phyloP scores from a whole-genome alignment of 2,888 invertebrate genomes.

The Acanthosepion lycidas region DNA sequence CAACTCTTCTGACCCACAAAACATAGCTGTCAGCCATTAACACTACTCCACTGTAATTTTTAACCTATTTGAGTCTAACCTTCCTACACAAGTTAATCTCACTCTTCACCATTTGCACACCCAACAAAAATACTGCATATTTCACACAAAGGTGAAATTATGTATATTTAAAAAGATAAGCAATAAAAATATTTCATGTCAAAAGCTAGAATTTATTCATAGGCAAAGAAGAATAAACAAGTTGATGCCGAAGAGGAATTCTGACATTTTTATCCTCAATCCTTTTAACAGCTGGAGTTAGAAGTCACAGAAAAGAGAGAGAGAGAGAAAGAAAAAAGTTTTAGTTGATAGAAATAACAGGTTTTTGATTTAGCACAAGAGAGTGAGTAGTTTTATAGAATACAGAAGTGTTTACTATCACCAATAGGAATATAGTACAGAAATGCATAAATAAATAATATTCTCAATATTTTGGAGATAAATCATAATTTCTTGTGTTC shows the following conservation, averaged over 20 bases:
- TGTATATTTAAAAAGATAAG: not conserved
- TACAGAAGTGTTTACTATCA: too few relatives aligned
- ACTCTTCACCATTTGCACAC: not conserved
- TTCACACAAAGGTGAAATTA: not conserved
- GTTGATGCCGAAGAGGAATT: not conserved
- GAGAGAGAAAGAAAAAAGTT: not conserved
- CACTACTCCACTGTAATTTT: not conserved
- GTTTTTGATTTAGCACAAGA: not conserved
- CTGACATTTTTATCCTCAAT: not conserved
- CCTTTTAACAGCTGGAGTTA: not conserved
- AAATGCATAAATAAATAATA: too few relatives aligned
- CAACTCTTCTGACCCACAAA: conserved; percentile 13
- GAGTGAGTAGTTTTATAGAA: not conserved
- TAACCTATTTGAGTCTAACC: conserved; percentile 17
- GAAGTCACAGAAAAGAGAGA: not conserved
- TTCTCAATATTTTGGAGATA: too few relatives aligned
- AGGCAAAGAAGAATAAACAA: not conserved
- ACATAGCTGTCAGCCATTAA: not conserved
- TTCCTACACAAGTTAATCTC: not conserved
- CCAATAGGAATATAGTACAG: too few relatives aligned
- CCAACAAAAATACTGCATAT: not conserved
- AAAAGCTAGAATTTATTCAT: not conserved
- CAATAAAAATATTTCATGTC: not conserved
- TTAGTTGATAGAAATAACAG: conserved; percentile 4
- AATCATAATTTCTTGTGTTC: too few relatives aligned